These are phyloP conservation scores for Mastomys natalensis DNA, from an alignment of 2,113 vertebrate species.

Conservation along the genomic window DNA sequence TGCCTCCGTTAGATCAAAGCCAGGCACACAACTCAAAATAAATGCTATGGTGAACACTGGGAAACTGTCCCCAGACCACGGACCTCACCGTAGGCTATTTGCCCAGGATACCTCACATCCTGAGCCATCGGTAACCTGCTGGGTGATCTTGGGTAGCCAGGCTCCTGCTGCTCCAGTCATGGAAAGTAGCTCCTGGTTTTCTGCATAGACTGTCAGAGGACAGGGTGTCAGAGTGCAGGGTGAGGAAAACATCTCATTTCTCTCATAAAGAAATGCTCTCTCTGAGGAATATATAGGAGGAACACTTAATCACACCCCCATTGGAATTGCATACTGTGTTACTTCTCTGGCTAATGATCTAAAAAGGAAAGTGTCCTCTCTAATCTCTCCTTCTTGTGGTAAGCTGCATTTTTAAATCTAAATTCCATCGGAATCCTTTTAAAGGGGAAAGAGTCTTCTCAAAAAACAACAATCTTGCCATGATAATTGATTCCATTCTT, in stretches of 20 bases:
- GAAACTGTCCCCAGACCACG: background rate
- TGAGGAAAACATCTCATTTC: background rate
- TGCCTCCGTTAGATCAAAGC: too few species aligned
- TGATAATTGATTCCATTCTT: background rate
- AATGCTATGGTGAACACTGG: accelerated
- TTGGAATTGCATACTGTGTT: background rate
- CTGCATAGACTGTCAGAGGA: background rate
- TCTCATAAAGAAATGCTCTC: background rate
- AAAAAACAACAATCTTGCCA: background rate
- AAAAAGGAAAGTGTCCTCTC: background rate
- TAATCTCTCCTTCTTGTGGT: background rate
- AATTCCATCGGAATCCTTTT: background rate
- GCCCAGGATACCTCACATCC: accelerated
- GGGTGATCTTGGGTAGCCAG: accelerated
- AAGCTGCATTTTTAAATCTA: constrained; percentile 34
- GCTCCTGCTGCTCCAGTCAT: background rate
- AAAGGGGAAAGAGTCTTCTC: background rate
- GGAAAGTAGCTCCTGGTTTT: background rate
- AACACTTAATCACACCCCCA: background rate
- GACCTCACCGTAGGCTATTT: background rate
- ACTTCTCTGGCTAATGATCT: background rate
- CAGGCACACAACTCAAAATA: accelerated
- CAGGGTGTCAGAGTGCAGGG: background rate
- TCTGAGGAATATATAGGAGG: background rate
- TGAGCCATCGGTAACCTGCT: too few species aligned